Evolutionary conservation across 92 coral and sea anemone species (phyloP), one percentile per base, ranked within the genome.

Genomic region (Palythoa grandiflora): DNA sequence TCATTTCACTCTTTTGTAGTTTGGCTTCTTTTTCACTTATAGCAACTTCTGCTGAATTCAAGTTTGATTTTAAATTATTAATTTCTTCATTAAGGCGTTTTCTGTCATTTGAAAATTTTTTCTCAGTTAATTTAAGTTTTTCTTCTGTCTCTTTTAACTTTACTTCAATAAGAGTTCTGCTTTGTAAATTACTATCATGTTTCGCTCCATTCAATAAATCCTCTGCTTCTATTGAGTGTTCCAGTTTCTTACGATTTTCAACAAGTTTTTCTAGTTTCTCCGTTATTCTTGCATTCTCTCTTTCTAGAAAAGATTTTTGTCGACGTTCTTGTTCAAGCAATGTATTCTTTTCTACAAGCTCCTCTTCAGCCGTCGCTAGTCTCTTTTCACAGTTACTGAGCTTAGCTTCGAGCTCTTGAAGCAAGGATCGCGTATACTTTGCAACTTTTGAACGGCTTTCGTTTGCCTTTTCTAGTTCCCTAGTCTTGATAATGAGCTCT

Each of bases 371-470:
- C 60, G 94, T 98, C 16, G 93, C 83, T 44, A 97, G 93, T 36
- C 93, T 96, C 59, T 90, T 88, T 88, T 97, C 98, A 81, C 94
- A 94, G 77, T 88, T 93, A 76, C 94, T 91, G 60, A 97, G 87
- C 74, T 97, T 97, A 13, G 92, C 89, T 87, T 97, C 99, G 6
- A 97, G 96, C 61, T 97, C 99, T 68, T 93, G 93, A 53, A 97
- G 91, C 75, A 97, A 85, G 10, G 98, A 93, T 15, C 99, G 87
- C 19, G 99, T 97, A 85, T 97, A 96, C 85, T 97, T 97, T 47
- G 99, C 99, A 35, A 97, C 99, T 79, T 97, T 97, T 48, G 98
- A 93, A 20, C 99, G 99, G 88, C 98, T 97, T 83, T 97, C 99
- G 71, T 97, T 97, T 55, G 99, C 99, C 83, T 95, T 95, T 60